Evolutionary conservation across 2,888 invertebrate genomes (phyloP).

Genomic region (Tachina lurida): DNA sequence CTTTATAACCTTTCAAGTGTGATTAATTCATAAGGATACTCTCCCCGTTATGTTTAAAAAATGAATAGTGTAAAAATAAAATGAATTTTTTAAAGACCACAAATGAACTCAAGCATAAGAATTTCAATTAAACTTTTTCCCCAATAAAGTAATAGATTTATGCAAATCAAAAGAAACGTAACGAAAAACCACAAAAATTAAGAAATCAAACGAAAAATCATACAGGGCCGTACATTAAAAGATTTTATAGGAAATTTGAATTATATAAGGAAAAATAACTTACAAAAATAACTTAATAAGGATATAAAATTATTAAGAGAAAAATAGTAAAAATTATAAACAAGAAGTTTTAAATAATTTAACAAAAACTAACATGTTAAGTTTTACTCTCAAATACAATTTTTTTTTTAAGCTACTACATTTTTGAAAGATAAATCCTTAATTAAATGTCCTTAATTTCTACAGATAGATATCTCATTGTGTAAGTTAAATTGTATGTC

Average conservation of each 20-base stretch:
- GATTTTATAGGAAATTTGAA: not conserved
- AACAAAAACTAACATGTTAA: too few relatives aligned
- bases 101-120: constrained; percentile 71
- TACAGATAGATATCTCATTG: too few relatives aligned
- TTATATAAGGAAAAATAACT: not conserved
- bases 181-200: not conserved
- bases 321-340: not conserved
- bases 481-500: too few relatives aligned
- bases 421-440: too few relatives aligned
- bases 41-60: not conserved
- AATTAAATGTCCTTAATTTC: too few relatives aligned
- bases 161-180: constrained; percentile 49
- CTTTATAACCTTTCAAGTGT: too few relatives aligned
- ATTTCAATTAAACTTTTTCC: constrained; percentile 74
- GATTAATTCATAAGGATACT: not conserved
- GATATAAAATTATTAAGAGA: not conserved
- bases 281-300: not conserved
- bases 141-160: constrained; percentile 71
- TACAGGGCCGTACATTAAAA: constrained; percentile 5
- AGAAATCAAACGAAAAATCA: not conserved
- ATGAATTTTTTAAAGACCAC: constrained; percentile 46
- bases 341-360: too few relatives aligned
- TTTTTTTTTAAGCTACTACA: too few relatives aligned
- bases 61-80: not conserved
- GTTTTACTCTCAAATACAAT: too few relatives aligned